Conservation (phyloP, 2,888 invertebrate genomes). For the Leptogaster cylindrica region DNA sequence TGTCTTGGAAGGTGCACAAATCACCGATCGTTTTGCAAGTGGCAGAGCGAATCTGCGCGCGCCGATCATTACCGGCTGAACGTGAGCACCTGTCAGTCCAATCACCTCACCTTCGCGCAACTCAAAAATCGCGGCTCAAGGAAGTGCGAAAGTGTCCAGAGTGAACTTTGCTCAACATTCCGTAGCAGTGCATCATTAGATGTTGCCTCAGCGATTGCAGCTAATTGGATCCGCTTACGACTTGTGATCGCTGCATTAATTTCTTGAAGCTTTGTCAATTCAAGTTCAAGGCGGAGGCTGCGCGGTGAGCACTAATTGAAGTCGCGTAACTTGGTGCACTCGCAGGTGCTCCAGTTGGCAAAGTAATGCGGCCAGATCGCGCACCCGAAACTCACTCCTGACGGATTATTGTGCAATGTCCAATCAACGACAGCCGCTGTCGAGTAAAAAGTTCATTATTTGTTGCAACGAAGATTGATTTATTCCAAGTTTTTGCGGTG, state of each 20-base stretch:
- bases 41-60: neutral
- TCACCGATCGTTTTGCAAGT: neutral
- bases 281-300: slow-evolving; percentile 31
- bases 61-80: slow-evolving; percentile 14
- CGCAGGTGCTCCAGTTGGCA: neutral
- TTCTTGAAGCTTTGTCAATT: slow-evolving; percentile 33
- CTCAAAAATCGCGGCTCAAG: slow-evolving; percentile 5
- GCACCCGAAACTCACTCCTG: neutral
- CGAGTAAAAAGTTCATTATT: neutral
- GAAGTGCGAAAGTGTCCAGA: slow-evolving; percentile 28
- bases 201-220: slow-evolving; percentile 5
- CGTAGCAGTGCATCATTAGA: neutral
- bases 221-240: slow-evolving; percentile 20
- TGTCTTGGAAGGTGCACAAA: slow-evolving; percentile 9
- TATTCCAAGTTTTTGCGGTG: too few relatives aligned
- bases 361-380: neutral
- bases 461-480: too few relatives aligned
- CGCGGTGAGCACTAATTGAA: slow-evolving; percentile 5
- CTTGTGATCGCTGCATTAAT: slow-evolving; percentile 27
- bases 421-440: neutral
- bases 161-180: slow-evolving; percentile 12
- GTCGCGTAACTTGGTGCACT: neutral
- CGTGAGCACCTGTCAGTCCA: slow-evolving; percentile 21
- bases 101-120: slow-evolving; percentile 23
- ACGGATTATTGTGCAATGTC: neutral